Conservation (phyloP, 2,888 invertebrate species). For the Mythimna albipuncta region DNA sequence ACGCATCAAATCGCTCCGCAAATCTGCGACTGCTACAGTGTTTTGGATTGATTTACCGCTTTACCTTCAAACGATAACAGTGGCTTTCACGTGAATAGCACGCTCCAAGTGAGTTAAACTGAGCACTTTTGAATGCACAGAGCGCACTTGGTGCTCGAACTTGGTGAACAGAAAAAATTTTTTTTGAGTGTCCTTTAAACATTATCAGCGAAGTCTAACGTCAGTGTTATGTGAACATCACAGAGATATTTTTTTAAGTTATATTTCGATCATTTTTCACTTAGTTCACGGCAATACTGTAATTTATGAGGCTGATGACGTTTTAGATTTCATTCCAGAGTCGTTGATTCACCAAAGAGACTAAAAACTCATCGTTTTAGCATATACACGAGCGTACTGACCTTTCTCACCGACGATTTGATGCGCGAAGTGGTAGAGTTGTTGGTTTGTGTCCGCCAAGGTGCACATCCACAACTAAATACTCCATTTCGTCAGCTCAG, state of each 20-base stretch:
- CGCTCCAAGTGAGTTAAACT: not conserved
- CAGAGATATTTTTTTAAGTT: not conserved
- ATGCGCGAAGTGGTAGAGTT: no score
- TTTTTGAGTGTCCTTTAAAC: not conserved
- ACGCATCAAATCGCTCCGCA: not conserved
- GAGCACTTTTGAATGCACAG: not conserved
- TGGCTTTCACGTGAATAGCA: not conserved
- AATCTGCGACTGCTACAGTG: not conserved
- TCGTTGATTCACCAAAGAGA: constrained; percentile 5
- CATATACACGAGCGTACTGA: not conserved
- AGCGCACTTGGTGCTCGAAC: not conserved
- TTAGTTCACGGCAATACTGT: no score
- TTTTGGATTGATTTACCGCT: not conserved
- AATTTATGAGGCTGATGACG: not conserved
- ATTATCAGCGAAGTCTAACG: not conserved
- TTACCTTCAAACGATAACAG: not conserved
- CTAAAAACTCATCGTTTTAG: not conserved
- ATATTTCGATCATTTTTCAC: not conserved
- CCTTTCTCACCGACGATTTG: no score
- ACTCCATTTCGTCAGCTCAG: no score
- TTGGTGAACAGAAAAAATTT: not conserved
- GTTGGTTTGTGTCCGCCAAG: no score
- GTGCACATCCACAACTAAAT: no score
- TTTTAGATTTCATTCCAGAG: not conserved
- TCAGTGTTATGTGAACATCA: not conserved